Conservation (phyloP, 2,113 vertebrate genomes). For the Sorex fumeus region DNA sequence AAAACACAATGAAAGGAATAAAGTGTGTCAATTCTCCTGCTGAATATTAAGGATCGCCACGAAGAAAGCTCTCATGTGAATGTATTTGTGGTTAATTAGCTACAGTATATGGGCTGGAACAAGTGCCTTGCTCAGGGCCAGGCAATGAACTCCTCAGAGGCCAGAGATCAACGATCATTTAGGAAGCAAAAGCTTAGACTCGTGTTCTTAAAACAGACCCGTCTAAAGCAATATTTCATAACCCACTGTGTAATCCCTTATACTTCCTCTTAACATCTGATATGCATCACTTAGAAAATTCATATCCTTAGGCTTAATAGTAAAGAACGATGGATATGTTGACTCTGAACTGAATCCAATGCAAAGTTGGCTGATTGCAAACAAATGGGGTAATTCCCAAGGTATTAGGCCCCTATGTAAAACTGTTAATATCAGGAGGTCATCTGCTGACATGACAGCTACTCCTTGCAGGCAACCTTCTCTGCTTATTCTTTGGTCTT, state of each 20-base stretch:
- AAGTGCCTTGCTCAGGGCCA: conserved; percentile 61
- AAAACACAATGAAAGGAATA: conserved; percentile 78
- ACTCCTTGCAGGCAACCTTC: neutral
- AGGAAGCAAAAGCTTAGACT: conserved; percentile 65
- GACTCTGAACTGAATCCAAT: neutral
- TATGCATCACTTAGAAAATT: neutral
- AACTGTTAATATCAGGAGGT: neutral
- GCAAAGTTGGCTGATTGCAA: neutral
- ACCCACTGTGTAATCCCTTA: too few species aligned
- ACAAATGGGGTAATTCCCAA: neutral
- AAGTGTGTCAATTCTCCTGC: conserved; percentile 65
- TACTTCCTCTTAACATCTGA: neutral
- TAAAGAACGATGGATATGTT: neutral
- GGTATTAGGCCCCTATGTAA: neutral
- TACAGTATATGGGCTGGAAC: conserved; percentile 64
- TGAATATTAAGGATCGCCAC: conserved; percentile 72
- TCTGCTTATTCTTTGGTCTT: neutral
- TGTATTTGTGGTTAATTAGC: conserved; percentile 76
- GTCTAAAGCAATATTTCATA: neutral
- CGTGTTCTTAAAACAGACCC: neutral
- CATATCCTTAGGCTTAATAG: neutral
- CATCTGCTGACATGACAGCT: neutral
- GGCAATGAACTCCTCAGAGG: conserved; percentile 59
- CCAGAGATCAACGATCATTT: conserved; percentile 68
- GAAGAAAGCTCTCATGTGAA: conserved; percentile 72